phyloP scores from a whole-genome alignment of 1,140 invertebrate genomes.

The Leptopilina clavipes region DNA sequence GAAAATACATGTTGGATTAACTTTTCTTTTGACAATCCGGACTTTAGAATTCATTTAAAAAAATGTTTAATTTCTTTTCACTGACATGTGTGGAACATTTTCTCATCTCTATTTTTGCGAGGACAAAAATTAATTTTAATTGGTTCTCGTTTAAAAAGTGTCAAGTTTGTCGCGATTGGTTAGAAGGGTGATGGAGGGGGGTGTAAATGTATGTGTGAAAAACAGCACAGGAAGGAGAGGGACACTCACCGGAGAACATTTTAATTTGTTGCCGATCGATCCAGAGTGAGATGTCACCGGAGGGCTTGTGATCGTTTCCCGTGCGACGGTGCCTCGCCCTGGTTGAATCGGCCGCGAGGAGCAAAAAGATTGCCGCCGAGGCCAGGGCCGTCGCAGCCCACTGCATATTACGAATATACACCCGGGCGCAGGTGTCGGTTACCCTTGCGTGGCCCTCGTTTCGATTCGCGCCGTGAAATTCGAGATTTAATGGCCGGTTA shows the following conservation, averaged over 20 bases:
- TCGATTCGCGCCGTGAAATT: conserved; percentile 44
- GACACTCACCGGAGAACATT: conserved; percentile 87
- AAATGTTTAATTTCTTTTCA: too few species aligned
- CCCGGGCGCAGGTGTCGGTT: conserved; percentile 35
- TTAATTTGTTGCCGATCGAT: conserved; percentile 92
- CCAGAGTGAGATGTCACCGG: conserved; percentile 87
- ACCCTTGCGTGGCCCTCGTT: conserved; percentile 38
- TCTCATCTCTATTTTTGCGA: too few species aligned
- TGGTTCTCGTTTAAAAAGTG: too few species aligned
- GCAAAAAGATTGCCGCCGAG: conserved; percentile 54
- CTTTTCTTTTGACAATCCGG: too few species aligned
- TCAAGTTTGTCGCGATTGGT: too few species aligned
- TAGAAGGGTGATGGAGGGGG: too few species aligned
- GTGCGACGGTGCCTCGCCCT: conserved; percentile 65
- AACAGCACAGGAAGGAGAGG: not conserved
- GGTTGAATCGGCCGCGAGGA: conserved; percentile 53
- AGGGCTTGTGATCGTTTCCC: conserved; percentile 66
- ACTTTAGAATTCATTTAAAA: too few species aligned
- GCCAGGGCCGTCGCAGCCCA: conserved; percentile 62
- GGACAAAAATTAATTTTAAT: too few species aligned
- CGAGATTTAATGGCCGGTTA: conserved; percentile 50
- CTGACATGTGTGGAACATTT: too few species aligned
- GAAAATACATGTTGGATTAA: too few species aligned
- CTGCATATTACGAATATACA: conserved; percentile 60
- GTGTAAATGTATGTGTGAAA: not conserved